phyloP scores from a whole-genome alignment of 2,113 vertebrate genomes.

The Chinchilla lanigera region DNA sequence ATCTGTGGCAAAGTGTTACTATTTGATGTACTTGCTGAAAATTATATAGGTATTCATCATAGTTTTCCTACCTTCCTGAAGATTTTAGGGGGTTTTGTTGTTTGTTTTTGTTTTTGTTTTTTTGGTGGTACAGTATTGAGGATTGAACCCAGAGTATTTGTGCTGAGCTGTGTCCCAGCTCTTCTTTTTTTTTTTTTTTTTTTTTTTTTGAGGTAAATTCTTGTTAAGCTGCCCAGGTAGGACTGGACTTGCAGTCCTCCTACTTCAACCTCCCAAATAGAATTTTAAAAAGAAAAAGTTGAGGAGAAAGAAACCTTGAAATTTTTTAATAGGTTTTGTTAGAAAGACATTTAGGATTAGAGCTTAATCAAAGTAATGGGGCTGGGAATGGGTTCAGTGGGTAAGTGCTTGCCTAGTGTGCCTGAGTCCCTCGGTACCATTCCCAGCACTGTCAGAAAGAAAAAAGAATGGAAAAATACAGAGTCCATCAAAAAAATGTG shows the following conservation, averaged over 20 bases:
- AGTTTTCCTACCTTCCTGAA: neutral
- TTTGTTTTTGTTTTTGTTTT: neutral
- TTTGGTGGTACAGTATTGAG: neutral
- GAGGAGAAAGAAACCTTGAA: neutral
- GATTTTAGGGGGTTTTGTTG: neutral
- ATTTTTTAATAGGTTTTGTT: neutral
- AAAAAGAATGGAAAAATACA: neutral
- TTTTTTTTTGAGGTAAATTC: neutral
- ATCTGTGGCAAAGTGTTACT: neutral
- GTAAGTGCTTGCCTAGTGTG: neutral
- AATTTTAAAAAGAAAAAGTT: slow-evolving; percentile 43
- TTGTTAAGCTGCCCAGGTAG: neutral
- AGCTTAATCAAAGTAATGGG: neutral
- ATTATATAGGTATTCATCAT: neutral
- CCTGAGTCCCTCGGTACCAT: neutral
- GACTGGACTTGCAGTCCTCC: neutral
- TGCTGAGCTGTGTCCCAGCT: neutral
- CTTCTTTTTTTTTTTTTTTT: neutral
- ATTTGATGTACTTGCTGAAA: neutral
- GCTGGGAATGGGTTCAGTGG: neutral
- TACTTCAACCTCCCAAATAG: neutral
- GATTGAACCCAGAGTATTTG: neutral
- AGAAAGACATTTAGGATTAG: slow-evolving; percentile 22
- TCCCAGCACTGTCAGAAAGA: neutral
- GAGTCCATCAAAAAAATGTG: neutral